Base-by-base conservation (phyloP, 2,797 vertebrate genomes). In the Galaxias olidus region DNA sequence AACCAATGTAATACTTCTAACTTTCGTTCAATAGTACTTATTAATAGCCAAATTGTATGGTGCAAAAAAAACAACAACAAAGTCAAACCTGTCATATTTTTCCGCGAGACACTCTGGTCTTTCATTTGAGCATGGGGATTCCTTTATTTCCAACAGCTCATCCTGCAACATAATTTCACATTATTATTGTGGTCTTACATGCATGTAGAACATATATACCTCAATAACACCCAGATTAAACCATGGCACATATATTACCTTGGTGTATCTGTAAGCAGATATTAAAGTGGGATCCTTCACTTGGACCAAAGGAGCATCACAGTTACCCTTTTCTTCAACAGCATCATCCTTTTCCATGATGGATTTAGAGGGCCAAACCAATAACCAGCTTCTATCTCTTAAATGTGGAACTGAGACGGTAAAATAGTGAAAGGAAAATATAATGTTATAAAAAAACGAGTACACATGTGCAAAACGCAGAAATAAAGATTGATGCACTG, bases 111-210 rank as follows among this genome's bases (percentile, higher is more conserved):
- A 98, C 1, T 96, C 93, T 43, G 97, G 98, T 69, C 98, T 94
- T 85, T 94, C 94, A 79, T 96, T 98, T 54, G 96, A 98, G 79
- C 95, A 80, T 5, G 97, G 96, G 48, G 94, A 87, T 82, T 95
- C 94, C 83, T 98, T 98, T 78, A 99, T 98, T 89, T 96, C 94
- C 88, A 99, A 88, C 76, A 99, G 93, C 66, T 98, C 93, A 75
- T 98, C 96, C 98, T 98, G 84, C 20, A 71, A 59, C 75, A 74
- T 42, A 12, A 72, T 30, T 47, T 13, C 20, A 12, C 0, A 59
- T 53, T 8, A 40, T 14, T 8, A 4, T 0, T 8, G n/a, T 1
- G 12, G 44, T 9, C 1, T 43, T 54, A 40, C 51, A 17, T 8
- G 4, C 15, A 51, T 43, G 42, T 59, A 13, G 11, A 53, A 9